Evolutionary conservation across 2,888 invertebrate genomes (phyloP).

Genomic region (Zootermopsis nevadensis): DNA sequence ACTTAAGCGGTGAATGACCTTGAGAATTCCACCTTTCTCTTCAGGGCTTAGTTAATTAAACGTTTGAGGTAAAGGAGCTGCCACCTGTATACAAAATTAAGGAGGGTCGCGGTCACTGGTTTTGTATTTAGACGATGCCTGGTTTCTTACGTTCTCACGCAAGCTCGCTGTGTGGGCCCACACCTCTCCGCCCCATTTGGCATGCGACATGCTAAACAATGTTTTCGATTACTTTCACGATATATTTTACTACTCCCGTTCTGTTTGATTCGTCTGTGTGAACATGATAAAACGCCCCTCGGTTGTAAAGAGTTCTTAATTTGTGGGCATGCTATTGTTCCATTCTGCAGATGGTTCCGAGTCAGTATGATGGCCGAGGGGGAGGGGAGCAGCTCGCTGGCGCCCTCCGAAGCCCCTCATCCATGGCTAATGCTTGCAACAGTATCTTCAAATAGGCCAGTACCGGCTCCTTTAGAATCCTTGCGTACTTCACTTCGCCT

Average conservation of each 20-base stretch:
- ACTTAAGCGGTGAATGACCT: background rate
- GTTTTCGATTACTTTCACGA: constrained; percentile 9
- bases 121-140: background rate
- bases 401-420: too few relatives aligned
- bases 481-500: too few relatives aligned
- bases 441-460: too few relatives aligned
- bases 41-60: background rate
- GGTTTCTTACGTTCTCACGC: background rate
- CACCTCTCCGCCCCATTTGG: too few relatives aligned
- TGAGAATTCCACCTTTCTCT: background rate
- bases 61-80: background rate
- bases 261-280: background rate
- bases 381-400: too few relatives aligned
- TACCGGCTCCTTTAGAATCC: too few relatives aligned
- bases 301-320: background rate
- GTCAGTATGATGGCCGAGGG: too few relatives aligned
- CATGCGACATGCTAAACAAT: background rate
- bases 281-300: background rate
- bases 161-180: background rate
- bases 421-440: too few relatives aligned
- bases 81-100: background rate
- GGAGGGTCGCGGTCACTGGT: background rate
- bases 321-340: background rate
- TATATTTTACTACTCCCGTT: constrained; percentile 1
- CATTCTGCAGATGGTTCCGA: too few relatives aligned